phyloP scores from a whole-genome alignment of 2,888 invertebrate species.

The Oscheius myriophilus region DNA sequence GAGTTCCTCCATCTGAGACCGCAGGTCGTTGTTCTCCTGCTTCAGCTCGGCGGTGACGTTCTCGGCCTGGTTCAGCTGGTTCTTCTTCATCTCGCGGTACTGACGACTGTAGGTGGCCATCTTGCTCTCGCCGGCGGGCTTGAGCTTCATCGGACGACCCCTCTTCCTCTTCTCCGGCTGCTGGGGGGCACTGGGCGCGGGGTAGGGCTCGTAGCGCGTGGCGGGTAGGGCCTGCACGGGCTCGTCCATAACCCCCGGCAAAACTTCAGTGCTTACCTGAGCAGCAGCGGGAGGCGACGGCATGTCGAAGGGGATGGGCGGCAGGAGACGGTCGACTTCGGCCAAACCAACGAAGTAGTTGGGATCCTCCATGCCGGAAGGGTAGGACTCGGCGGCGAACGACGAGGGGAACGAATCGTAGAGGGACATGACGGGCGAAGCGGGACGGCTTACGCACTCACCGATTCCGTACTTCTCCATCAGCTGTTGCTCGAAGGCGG shows the following conservation, averaged over 20 bases:
- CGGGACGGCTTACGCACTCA: not conserved
- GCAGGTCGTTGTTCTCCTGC: slow-evolving; percentile 30
- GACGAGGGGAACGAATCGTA: not conserved
- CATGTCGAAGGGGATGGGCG: not conserved
- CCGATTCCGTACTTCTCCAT: not conserved
- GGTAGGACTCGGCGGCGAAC: not conserved
- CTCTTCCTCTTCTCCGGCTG: slow-evolving; percentile 14
- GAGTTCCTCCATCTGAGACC: slow-evolving; percentile 6
- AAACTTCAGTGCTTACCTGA: slow-evolving; percentile 8
- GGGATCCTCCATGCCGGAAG: not conserved
- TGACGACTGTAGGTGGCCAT: slow-evolving; percentile 59
- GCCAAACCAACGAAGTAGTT: not conserved
- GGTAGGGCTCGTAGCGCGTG: slow-evolving; percentile 9
- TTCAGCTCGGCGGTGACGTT: slow-evolving; percentile 36
- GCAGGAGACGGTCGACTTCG: not conserved
- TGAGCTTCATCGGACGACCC: slow-evolving; percentile 46
- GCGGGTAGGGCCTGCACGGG: not conserved
- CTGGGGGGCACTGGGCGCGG: slow-evolving; percentile 7
- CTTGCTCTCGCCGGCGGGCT: slow-evolving; percentile 42
- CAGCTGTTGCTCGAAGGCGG: slow-evolving; percentile 11
- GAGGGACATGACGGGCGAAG: not conserved
- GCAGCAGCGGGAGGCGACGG: not conserved
- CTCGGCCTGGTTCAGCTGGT: slow-evolving; percentile 33
- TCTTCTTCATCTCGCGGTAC: slow-evolving; percentile 60
- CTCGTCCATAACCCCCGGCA: slow-evolving; percentile 5